These are phyloP conservation scores for Cossypha niveicapilla DNA, from an alignment of 2,797 vertebrate genomes.

Conservation along the genomic window DNA sequence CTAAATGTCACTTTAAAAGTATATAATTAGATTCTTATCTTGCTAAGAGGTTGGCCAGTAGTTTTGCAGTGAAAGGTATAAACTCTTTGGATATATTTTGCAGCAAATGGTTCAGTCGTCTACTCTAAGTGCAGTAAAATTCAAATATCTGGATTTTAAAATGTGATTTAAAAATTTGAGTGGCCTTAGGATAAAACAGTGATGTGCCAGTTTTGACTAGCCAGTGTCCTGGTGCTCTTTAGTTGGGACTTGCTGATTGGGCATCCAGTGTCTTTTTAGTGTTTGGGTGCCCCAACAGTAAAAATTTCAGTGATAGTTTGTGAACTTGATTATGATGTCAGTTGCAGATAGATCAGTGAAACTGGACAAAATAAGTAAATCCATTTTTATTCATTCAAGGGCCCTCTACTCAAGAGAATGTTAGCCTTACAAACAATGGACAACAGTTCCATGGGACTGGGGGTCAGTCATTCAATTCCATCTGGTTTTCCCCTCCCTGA, in stretches of 20 bases:
- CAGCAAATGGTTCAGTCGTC: background rate
- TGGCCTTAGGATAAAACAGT: background rate
- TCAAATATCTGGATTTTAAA: conserved; percentile 7
- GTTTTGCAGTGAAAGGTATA: conserved; percentile 29
- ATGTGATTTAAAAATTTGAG: background rate
- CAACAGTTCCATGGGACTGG: background rate
- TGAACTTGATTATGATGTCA: background rate
- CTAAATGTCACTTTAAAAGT: conserved; percentile 71
- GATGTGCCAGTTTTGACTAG: background rate
- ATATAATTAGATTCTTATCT: conserved; percentile 75
- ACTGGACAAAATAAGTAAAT: background rate
- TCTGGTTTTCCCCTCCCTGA: background rate
- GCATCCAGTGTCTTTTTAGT: background rate
- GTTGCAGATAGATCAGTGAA: background rate
- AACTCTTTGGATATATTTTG: background rate
- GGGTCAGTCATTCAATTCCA: background rate
- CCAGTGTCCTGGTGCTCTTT: background rate
- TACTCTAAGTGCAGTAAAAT: background rate
- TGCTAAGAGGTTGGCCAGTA: background rate
- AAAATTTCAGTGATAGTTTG: background rate
- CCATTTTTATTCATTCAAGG: background rate
- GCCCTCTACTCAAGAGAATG: background rate
- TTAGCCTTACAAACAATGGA: background rate
- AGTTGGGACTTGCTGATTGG: background rate
- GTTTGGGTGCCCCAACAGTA: background rate